Evolutionary conservation across 2,888 invertebrate species (phyloP).

Genomic region (Dicranocentrus wangi): DNA sequence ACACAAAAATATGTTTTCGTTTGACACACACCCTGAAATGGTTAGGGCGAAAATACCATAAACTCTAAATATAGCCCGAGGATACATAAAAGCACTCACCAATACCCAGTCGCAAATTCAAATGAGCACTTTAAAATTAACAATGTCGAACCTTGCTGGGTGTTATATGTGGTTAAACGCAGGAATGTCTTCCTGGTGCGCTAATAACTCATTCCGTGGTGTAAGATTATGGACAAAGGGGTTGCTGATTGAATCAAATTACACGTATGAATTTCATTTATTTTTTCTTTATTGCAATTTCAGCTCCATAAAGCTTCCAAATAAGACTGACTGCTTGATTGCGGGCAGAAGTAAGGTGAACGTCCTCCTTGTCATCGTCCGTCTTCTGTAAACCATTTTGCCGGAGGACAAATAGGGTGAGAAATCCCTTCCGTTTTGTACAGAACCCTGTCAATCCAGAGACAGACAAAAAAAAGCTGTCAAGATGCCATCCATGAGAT

Average conservation of each 20-base stretch:
- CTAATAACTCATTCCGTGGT: too few relatives aligned
- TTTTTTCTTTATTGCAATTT: too few relatives aligned
- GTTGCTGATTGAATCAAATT: slow-evolving; percentile 6
- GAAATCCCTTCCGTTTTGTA: background rate
- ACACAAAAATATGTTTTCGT: slow-evolving; percentile 1
- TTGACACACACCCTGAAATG: slow-evolving; percentile 9
- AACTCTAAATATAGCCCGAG: background rate
- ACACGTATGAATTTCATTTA: slow-evolving; percentile 16
- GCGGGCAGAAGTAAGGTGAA: slow-evolving; percentile 49
- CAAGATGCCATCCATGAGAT: slow-evolving; percentile 72
- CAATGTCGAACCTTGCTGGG: too few relatives aligned
- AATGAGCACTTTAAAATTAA: too few relatives aligned
- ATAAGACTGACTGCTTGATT: slow-evolving; percentile 43
- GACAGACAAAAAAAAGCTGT: slow-evolving; percentile 23
- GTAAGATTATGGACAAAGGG: too few relatives aligned
- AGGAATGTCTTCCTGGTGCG: too few relatives aligned
- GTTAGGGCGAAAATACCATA: background rate
- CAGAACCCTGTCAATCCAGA: background rate
- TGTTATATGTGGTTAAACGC: too few relatives aligned
- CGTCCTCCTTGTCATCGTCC: slow-evolving; percentile 48
- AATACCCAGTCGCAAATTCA: too few relatives aligned
- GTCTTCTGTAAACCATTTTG: slow-evolving; percentile 39
- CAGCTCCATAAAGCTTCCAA: slow-evolving; percentile 46
- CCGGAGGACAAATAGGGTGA: slow-evolving; percentile 52
- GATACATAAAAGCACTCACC: too few relatives aligned